Evolutionary conservation across 53 echinoderm and acorn worm species (phyloP).

Genomic region (Stichopus horrens): DNA sequence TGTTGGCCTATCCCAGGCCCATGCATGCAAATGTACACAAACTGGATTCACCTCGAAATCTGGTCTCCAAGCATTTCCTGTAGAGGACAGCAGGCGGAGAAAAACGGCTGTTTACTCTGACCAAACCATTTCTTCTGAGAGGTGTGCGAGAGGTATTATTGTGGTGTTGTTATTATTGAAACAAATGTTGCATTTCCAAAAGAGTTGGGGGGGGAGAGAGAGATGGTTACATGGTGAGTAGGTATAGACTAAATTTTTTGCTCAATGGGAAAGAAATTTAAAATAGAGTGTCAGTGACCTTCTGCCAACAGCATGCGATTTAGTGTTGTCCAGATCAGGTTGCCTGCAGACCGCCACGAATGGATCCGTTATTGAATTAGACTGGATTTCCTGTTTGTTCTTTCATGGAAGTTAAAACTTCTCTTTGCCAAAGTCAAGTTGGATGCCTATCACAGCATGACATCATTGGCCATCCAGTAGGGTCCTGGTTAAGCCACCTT

Average conservation of each 20-base stretch:
- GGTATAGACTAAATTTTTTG: not conserved
- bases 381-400: slow-evolving; percentile 29
- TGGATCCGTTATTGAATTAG: slow-evolving; percentile 18
- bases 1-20: not conserved
- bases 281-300: slow-evolving; percentile 3
- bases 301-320: not conserved
- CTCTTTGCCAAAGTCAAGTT: no score
- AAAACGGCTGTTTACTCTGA: slow-evolving; percentile 2
- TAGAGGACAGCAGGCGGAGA: not conserved
- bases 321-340: slow-evolving; percentile 17
- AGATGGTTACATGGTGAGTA: not conserved
- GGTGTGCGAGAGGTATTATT: slow-evolving; percentile 35
- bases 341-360: slow-evolving; percentile 23
- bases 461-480: not conserved
- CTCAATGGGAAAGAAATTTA: not conserved
- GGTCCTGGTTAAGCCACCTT: no score
- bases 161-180: slow-evolving; percentile 14
- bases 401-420: not conserved
- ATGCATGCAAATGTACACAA: no score
- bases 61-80: not conserved
- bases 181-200: slow-evolving; percentile 23
- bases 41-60: not conserved
- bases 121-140: slow-evolving; percentile 24
- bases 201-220: not conserved
- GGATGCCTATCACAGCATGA: slow-evolving; percentile 27